Conservation (phyloP, 2,797 vertebrate species). For the Molossus alvarezi region DNA sequence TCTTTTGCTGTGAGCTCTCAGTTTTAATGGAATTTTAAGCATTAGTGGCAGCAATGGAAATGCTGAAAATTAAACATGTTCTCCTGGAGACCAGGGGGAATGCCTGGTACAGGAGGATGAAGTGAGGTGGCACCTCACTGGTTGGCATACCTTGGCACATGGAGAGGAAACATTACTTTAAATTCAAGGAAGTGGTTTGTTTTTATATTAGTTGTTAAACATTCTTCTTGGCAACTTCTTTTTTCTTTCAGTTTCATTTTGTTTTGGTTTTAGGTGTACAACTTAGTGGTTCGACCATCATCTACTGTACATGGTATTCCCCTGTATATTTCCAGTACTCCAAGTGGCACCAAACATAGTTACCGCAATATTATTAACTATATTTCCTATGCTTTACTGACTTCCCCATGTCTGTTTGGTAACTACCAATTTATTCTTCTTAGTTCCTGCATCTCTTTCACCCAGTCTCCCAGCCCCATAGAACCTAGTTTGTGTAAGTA, state of each 20-base stretch:
- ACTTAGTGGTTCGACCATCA: too few species aligned
- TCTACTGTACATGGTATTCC: not conserved
- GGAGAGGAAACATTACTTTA: not conserved
- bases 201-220: not conserved
- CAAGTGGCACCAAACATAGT: not conserved
- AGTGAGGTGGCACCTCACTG: not conserved
- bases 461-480: not conserved
- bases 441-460: not conserved
- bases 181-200: not conserved
- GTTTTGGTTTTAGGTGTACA: not conserved
- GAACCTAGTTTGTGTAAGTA: not conserved
- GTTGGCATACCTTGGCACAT: not conserved
- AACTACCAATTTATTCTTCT: not conserved
- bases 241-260: not conserved
- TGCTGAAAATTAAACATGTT: slow-evolving; percentile 14
- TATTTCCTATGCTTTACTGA: not conserved
- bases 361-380: not conserved
- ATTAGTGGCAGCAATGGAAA: not conserved
- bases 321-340: not conserved
- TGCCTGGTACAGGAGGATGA: not conserved
- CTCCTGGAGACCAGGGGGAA: not conserved
- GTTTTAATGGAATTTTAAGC: slow-evolving; percentile 38
- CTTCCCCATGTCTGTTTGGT: not conserved
- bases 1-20: not conserved
- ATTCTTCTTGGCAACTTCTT: not conserved